Conservation (phyloP, 2,888 invertebrate species). For the Xanthia icteritia region DNA sequence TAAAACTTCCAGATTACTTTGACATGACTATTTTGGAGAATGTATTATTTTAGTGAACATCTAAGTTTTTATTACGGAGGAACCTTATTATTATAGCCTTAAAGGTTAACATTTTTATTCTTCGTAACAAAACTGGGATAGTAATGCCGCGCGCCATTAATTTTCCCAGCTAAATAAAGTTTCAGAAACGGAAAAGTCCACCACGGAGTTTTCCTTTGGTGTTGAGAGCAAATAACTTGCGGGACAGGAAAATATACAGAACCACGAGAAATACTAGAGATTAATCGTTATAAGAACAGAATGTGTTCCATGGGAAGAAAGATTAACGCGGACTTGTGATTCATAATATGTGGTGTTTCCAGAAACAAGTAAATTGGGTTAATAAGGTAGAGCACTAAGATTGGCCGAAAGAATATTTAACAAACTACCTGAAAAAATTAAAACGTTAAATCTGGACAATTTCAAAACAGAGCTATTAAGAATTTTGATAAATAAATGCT, state of each 20-base stretch:
- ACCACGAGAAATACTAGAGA: constrained; percentile 58
- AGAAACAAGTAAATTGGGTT: constrained; percentile 1
- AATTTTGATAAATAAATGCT: too few species aligned
- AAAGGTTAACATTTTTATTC: constrained; percentile 63
- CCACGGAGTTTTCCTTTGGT: constrained; percentile 66
- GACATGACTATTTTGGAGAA: constrained; percentile 27
- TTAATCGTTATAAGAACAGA: constrained; percentile 62
- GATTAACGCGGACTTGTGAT: constrained; percentile 36
- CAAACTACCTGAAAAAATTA: too few species aligned
- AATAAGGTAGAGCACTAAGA: constrained; percentile 8
- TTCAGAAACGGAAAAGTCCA: constrained; percentile 68
- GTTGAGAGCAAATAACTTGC: constrained; percentile 66
- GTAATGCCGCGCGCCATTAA: constrained; percentile 66
- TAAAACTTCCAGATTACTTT: constrained; percentile 2
- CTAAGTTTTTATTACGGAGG: constrained; percentile 29
- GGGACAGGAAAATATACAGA: constrained; percentile 63
- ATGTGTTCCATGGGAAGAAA: constrained; percentile 44
- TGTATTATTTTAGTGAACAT: constrained; percentile 36
- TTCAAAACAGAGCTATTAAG: too few species aligned
- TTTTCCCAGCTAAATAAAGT: constrained; percentile 69
- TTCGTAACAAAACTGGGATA: constrained; percentile 58
- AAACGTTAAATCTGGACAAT: too few species aligned
- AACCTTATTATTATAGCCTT: constrained; percentile 56
- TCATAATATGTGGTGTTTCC: constrained; percentile 6
- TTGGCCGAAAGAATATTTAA: too few species aligned